phyloP scores from a whole-genome alignment of 2,888 invertebrate genomes.

The Lordiphosa fenestrarum region DNA sequence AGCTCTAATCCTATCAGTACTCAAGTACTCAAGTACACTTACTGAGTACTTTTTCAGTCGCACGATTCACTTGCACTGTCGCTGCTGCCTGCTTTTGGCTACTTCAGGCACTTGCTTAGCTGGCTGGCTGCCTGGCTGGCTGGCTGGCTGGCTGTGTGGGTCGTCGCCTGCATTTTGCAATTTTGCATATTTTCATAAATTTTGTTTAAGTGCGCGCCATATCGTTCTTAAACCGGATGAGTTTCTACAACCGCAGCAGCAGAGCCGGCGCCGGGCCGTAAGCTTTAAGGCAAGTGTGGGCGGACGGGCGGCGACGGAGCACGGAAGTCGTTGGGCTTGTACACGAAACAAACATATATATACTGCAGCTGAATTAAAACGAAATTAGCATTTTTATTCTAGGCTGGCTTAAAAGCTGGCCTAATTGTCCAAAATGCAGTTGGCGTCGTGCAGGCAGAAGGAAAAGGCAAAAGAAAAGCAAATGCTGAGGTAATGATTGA shows the following conservation, averaged over 20 bases:
- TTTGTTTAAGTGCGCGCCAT: conserved; percentile 29
- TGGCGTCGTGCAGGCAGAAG: background rate
- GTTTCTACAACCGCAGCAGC: conserved; percentile 1
- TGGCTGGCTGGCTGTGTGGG: no score
- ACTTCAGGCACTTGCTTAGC: no score
- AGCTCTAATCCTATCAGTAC: no score
- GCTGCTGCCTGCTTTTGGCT: no score
- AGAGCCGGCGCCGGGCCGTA: conserved; percentile 1
- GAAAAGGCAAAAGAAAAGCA: conserved; percentile 2
- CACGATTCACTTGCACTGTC: no score
- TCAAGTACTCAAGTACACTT: no score
- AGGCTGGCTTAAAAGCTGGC: conserved; percentile 21
- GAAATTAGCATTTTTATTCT: conserved; percentile 50
- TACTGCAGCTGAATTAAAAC: conserved; percentile 30
- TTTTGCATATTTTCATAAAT: conserved; percentile 38
- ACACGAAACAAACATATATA: no score
- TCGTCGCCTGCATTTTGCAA: conserved; percentile 1
- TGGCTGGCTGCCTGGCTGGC: no score
- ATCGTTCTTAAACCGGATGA: conserved; percentile 9
- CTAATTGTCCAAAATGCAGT: conserved; percentile 30
- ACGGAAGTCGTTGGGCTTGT: conserved; percentile 1
- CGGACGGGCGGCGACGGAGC: no score
- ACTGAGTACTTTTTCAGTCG: no score
- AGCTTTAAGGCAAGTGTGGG: conserved; percentile 1
- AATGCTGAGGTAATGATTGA: background rate